Conservation (phyloP, 2,888 invertebrate genomes). For the Tetropium fuscum region DNA sequence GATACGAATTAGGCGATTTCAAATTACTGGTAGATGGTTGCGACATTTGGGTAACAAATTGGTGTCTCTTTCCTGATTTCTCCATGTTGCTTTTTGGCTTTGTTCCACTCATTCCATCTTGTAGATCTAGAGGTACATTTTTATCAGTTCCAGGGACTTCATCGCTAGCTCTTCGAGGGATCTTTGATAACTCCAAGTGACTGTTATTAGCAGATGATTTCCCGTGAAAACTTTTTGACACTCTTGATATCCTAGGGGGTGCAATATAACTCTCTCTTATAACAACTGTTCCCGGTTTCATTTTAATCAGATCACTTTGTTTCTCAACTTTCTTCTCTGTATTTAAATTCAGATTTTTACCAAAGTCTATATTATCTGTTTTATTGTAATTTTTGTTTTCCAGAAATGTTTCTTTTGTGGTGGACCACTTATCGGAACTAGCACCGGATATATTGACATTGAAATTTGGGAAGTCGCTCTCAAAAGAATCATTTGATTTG, state of each 20-base stretch:
- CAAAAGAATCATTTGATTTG: constrained; percentile 46
- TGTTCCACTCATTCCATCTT: constrained; percentile 16
- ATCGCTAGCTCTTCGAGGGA: constrained; percentile 60
- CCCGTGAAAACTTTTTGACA: constrained; percentile 67
- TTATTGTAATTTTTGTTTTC: constrained; percentile 48
- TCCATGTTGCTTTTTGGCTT: constrained; percentile 27
- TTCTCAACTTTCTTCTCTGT: constrained; percentile 48
- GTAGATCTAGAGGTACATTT: constrained; percentile 26
- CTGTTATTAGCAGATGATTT: constrained; percentile 55
- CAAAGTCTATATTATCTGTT: constrained; percentile 50
- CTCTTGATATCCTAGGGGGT: constrained; percentile 65
- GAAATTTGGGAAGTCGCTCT: constrained; percentile 50
- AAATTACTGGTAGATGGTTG: constrained; percentile 52
- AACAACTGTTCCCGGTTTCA: constrained; percentile 63
- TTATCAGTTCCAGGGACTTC: constrained; percentile 47
- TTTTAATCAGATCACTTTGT: constrained; percentile 45
- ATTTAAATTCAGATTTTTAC: constrained; percentile 50
- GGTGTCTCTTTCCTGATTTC: constrained; percentile 41
- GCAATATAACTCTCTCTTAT: constrained; percentile 69
- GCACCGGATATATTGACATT: constrained; percentile 47
- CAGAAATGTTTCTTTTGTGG: constrained; percentile 60
- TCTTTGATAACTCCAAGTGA: constrained; percentile 48
- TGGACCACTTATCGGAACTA: constrained; percentile 59
- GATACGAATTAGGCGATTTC: constrained; percentile 21
- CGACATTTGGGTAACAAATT: constrained; percentile 57